Evolutionary conservation across 2,113 vertebrate genomes (phyloP).

Genomic region (Caloenas nicobarica): DNA sequence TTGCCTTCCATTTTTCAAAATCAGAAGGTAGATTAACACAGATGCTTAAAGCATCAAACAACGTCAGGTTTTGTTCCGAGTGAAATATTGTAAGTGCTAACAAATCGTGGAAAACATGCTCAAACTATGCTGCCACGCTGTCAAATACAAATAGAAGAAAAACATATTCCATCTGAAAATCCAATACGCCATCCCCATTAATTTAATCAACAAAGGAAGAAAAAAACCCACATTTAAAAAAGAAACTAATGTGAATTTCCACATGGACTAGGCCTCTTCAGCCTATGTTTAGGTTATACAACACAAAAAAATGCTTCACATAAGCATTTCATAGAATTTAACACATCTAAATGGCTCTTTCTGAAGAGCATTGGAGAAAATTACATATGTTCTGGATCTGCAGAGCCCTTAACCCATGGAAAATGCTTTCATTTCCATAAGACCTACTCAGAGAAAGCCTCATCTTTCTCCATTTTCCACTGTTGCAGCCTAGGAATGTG

Average conservation of each 20-base stretch:
- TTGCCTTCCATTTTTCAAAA: slow-evolving; percentile 35
- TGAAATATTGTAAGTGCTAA: not conserved
- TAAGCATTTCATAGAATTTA: slow-evolving; percentile 1
- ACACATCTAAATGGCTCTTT: not conserved
- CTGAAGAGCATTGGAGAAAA: slow-evolving; percentile 3
- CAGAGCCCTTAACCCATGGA: slow-evolving; percentile 33
- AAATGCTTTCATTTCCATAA: slow-evolving; percentile 29
- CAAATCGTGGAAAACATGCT: not conserved
- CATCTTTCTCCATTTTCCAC: slow-evolving; percentile 36
- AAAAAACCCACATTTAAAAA: not conserved
- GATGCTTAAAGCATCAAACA: slow-evolving; percentile 46
- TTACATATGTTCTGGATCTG: slow-evolving; percentile 22
- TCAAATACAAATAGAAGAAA: not conserved
- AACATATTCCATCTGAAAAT: not conserved
- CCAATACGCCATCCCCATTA: not conserved
- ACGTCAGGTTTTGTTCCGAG: not conserved
- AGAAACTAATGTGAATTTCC: not conserved
- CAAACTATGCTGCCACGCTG: not conserved
- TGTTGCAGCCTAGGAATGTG: not conserved
- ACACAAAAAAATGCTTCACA: not conserved
- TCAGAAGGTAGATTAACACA: slow-evolving; percentile 29
- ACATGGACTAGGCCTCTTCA: not conserved
- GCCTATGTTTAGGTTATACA: not conserved
- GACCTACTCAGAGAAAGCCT: not conserved
- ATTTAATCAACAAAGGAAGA: not conserved